Percentiles rank a stretch among this genome's conserved stretches.
These are phyloP conservation scores for Anoplolepis gracilipes DNA, from an alignment of 1,140 invertebrate genomes.

Conservation along the genomic window DNA sequence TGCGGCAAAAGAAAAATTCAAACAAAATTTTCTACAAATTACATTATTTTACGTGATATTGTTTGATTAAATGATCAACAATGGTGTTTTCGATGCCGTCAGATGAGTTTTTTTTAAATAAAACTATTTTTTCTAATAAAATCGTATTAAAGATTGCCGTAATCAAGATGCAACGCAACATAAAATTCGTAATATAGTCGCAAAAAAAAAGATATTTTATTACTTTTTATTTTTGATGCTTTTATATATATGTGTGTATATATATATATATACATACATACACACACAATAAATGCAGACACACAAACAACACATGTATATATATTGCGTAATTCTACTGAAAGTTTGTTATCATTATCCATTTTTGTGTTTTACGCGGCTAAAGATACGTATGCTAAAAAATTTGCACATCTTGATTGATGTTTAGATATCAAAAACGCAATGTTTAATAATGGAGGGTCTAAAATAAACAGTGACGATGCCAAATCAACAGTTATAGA, in stretches of 20 bases:
- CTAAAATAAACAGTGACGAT: slow-evolving; percentile 67
- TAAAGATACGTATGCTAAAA: neutral
- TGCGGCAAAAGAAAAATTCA: neutral
- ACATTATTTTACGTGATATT: too few relatives aligned
- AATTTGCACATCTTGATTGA: slow-evolving; percentile 34
- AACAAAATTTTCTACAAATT: too few relatives aligned
- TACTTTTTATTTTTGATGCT: too few relatives aligned
- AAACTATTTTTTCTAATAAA: neutral
- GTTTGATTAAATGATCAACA: too few relatives aligned
- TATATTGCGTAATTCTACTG: neutral
- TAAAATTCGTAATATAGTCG: too few relatives aligned
- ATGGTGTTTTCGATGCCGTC: neutral
- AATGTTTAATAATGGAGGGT: slow-evolving; percentile 54
- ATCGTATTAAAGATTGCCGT: neutral
- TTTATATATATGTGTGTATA: neutral
- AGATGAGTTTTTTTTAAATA: neutral
- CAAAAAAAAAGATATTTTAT: too few relatives aligned
- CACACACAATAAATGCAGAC: too few relatives aligned
- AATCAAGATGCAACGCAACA: neutral
- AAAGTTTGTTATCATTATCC: neutral
- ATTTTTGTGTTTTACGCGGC: neutral
- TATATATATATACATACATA: too few relatives aligned
- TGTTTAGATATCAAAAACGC: slow-evolving; percentile 68
- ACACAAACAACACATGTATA: too few relatives aligned
- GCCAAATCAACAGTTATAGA: slow-evolving; percentile 69